Base-by-base conservation (phyloP, 1,140 invertebrate species). In the Orius insidiosus region DNA sequence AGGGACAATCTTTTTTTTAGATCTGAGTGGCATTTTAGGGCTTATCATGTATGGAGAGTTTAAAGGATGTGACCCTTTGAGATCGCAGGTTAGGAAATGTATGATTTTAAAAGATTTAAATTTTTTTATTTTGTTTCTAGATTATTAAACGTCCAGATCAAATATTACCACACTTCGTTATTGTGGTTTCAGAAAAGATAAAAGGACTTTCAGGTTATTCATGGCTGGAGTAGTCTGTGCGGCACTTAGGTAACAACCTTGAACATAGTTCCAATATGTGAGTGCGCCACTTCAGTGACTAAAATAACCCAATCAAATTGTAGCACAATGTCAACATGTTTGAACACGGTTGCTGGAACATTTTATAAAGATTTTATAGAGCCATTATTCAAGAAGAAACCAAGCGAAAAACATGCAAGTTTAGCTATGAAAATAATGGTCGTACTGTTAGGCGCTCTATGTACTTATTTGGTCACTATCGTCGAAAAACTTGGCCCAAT, bases 221-320 rank as follows among this genome's bases (percentile, higher is more conserved):
- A 67, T 79, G 5, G 74, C 76, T 33, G 74, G 74, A 44, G 67
- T 81, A 2, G 77, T 79, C 47, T 75, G 75, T 55, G 77, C 75
- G 14, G 75, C 75, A 11, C 56, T 81, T 16, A 76, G 74, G 67
- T 70, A 58, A 45, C 8, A 6, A 30, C 30, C 30, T 36, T 4
- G 14, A 4, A 4, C n/a, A n/a, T 36, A 9, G 14, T 11, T 15
- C 9, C 14, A 3, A 10, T 10, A 11, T 36, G 35, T n/a, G n/a
- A n/a, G 35, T 15, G 35, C 14, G n/a, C 14, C 14, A 11, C n/a
- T 15, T 36, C 35, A 36, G n/a, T 7, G n/a, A 33, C 6, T 7
- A 33, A 33, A n/a, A 7, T n/a, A 33, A n/a, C 32, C n/a, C 32
- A 33, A 7, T 15, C 35, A 34, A 36, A 1, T 41, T 41, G 13